These are phyloP conservation scores for Callosobruchus maculatus DNA, from an alignment of 2,888 invertebrate genomes.

Conservation along the genomic window DNA sequence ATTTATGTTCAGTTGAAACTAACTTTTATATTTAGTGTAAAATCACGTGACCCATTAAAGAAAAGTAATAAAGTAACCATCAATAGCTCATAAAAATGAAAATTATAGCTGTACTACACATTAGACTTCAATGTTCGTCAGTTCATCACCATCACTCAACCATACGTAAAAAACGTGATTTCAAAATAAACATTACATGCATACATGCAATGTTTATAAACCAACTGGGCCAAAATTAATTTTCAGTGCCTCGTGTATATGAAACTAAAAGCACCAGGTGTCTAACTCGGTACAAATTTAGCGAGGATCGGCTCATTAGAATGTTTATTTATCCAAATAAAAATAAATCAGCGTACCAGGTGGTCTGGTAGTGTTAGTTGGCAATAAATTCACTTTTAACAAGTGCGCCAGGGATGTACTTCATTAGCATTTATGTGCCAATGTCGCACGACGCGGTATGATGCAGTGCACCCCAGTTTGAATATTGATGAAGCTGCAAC, in stretches of 20 bases:
- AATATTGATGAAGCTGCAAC: not conserved
- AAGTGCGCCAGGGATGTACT: not conserved
- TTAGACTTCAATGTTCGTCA: no score
- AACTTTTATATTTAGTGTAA: no score
- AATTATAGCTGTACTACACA: no score
- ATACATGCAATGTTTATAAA: not conserved
- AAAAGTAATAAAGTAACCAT: no score
- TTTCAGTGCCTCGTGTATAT: not conserved
- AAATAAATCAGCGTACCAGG: not conserved
- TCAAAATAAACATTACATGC: not conserved
- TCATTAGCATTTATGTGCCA: not conserved
- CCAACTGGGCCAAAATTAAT: not conserved
- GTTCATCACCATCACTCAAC: not conserved
- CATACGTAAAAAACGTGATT: not conserved
- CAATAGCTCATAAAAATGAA: no score
- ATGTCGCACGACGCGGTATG: not conserved
- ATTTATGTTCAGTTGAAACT: no score
- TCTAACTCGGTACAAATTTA: not conserved
- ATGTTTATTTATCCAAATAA: not conserved
- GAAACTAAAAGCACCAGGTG: not conserved
- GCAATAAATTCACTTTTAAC: not conserved
- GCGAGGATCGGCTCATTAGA: not conserved
- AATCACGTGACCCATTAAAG: no score
- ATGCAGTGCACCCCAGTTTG: not conserved
- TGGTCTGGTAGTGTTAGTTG: not conserved